These are phyloP conservation scores for Mus spretus DNA, from an alignment of 2,797 vertebrate species.

Conservation along the genomic window DNA sequence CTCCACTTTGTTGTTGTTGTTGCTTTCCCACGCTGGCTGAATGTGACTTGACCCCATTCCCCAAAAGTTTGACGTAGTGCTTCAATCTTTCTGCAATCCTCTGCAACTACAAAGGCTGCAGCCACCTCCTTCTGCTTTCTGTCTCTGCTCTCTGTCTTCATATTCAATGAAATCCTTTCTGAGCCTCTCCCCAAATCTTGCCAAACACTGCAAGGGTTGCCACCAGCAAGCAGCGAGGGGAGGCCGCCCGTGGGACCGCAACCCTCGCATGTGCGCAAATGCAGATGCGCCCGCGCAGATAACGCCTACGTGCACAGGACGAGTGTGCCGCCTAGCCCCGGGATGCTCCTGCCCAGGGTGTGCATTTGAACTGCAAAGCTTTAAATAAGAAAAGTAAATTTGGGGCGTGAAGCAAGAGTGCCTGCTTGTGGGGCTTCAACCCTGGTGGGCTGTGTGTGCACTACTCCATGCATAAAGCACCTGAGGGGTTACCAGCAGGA, in stretches of 20 bases:
- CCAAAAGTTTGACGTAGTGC: slow-evolving; percentile 99
- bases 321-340: neutral
- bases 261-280: slow-evolving; percentile 74
- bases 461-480: neutral
- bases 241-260: slow-evolving; percentile 74
- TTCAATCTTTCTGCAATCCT: slow-evolving; percentile 99
- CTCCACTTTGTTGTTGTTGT: slow-evolving; percentile 85
- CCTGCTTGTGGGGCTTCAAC: neutral
- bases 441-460: slow-evolving; percentile 37
- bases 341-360: neutral
- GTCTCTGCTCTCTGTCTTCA: slow-evolving; percentile 92
- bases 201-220: slow-evolving; percentile 88
- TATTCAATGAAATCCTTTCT: slow-evolving; percentile 94
- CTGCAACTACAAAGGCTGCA: slow-evolving; percentile 96
- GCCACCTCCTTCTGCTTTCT: slow-evolving; percentile 97
- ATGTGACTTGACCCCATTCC: slow-evolving; percentile 99
- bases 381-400: slow-evolving; percentile 52
- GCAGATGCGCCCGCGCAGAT: slow-evolving; percentile 69
- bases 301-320: slow-evolving; percentile 73
- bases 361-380: neutral
- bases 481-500: slow-evolving; percentile 44
- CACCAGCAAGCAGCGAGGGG: slow-evolving; percentile 78
- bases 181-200: slow-evolving; percentile 91
- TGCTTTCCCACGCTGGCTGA: slow-evolving; percentile 99
- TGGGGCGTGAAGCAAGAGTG: neutral